These are phyloP conservation scores for Pinna nobilis DNA, from an alignment of 1,140 invertebrate species.

Conservation along the genomic window DNA sequence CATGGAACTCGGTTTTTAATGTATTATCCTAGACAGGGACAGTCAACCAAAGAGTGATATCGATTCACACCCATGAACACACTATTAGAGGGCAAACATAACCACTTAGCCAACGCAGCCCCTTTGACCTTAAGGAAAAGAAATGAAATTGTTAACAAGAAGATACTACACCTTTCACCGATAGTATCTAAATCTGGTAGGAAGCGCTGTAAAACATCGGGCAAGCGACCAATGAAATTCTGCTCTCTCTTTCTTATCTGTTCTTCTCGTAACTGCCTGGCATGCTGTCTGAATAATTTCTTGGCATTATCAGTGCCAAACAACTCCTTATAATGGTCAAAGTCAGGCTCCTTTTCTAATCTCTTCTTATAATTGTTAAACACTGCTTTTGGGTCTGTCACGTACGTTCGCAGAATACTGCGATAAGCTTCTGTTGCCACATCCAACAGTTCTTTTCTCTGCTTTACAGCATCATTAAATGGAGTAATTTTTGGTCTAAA, in stretches of 20 bases:
- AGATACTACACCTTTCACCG: constrained; percentile 80
- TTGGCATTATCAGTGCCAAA: constrained; percentile 91
- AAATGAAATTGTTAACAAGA: no score
- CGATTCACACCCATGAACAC: no score
- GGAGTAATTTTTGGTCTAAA: constrained; percentile 83
- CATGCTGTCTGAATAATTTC: constrained; percentile 86
- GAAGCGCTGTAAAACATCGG: constrained; percentile 87
- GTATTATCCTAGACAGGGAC: no score
- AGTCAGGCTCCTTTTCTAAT: constrained; percentile 90
- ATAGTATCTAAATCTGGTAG: constrained; percentile 87
- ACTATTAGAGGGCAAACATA: no score
- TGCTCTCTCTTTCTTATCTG: constrained; percentile 87
- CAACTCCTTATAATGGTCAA: constrained; percentile 91
- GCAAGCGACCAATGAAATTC: constrained; percentile 87
- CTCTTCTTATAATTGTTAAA: constrained; percentile 93
- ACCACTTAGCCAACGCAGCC: no score
- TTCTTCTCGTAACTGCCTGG: constrained; percentile 90
- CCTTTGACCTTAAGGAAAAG: no score
- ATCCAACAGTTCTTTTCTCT: constrained; percentile 91
- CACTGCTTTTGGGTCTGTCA: constrained; percentile 87
- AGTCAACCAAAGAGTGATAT: no score
- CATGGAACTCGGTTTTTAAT: no score
- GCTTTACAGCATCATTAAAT: constrained; percentile 89
- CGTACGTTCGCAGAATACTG: constrained; percentile 63
- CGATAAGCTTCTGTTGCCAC: constrained; percentile 72